A percentile compares a stretch with the other conserved stretches of the same genome.
Conservation (phyloP, 2,888 invertebrate genomes). For the Drosophila emarginata region DNA sequence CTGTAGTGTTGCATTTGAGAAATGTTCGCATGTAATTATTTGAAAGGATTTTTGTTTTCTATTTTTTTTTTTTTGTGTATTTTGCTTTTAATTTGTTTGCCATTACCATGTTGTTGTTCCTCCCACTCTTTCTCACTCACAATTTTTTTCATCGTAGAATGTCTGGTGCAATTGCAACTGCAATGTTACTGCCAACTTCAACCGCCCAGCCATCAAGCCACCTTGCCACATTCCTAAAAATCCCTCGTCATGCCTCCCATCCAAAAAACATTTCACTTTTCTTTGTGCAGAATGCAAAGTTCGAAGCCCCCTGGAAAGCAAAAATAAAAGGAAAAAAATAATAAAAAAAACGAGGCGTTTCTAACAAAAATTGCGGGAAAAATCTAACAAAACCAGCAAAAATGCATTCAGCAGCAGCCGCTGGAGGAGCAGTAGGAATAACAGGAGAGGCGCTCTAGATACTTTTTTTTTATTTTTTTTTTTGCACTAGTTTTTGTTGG, state of each 20-base stretch:
- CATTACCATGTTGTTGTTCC: slow-evolving; percentile 5
- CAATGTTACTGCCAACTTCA: slow-evolving; percentile 13
- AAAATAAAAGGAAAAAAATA: slow-evolving; percentile 5
- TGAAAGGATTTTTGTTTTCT: slow-evolving; percentile 40
- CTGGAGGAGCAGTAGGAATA: slow-evolving; percentile 6
- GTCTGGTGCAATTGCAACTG: slow-evolving; percentile 50
- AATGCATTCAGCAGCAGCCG: slow-evolving; percentile 33
- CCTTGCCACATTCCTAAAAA: slow-evolving; percentile 34
- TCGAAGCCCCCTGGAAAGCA: slow-evolving; percentile 60
- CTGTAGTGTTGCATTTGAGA: slow-evolving; percentile 18
- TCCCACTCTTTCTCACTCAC: neutral
- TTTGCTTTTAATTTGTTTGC: slow-evolving; percentile 13
- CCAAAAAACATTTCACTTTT: slow-evolving; percentile 67
- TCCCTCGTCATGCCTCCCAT: slow-evolving; percentile 9
- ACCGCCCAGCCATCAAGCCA: slow-evolving; percentile 3
- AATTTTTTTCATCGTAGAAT: slow-evolving; percentile 8
- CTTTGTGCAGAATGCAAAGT: slow-evolving; percentile 66
- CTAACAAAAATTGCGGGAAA: slow-evolving; percentile 34
- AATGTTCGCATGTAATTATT: slow-evolving; percentile 46
- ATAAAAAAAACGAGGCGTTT: slow-evolving; percentile 24
- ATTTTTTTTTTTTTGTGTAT: slow-evolving; percentile 7
- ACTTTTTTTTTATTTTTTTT: slow-evolving; percentile 33
- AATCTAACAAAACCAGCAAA: slow-evolving; percentile 46
- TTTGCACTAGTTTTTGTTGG: slow-evolving; percentile 35
- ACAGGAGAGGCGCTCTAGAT: slow-evolving; percentile 47